Percentiles rank a stretch among this genome's conserved stretches.
Evolutionary conservation across 2,888 invertebrate species (phyloP).

Genomic region (Hemaris fuciformis): DNA sequence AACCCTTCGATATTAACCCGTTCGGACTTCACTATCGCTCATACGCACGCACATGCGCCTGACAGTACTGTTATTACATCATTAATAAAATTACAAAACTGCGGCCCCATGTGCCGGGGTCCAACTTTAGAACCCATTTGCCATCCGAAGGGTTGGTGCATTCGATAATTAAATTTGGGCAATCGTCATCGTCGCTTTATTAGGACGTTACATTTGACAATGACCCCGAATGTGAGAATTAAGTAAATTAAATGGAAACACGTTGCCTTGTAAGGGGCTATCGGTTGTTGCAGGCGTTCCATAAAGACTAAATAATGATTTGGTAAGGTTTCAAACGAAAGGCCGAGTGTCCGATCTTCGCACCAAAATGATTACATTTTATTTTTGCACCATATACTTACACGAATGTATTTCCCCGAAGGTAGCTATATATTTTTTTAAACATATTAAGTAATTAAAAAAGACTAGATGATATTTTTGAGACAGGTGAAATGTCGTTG

Average conservation of each 20-base stretch:
- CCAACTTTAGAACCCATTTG: conserved; percentile 65
- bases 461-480: too few relatives aligned
- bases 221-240: conserved; percentile 66
- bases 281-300: conserved; percentile 56
- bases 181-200: conserved; percentile 67
- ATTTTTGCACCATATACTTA: too few relatives aligned
- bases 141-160: conserved; percentile 52
- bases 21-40: conserved; percentile 78
- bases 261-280: conserved; percentile 55
- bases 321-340: too few relatives aligned
- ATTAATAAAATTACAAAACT: conserved; percentile 82
- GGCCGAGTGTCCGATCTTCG: too few relatives aligned
- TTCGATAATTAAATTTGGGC: conserved; percentile 76
- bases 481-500: too few relatives aligned
- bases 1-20: conserved; percentile 77
- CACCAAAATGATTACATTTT: too few relatives aligned
- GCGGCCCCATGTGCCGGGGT: conserved; percentile 66
- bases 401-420: too few relatives aligned
- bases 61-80: conserved; percentile 81
- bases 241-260: conserved; percentile 73
- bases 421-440: too few relatives aligned
- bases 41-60: conserved; percentile 77
- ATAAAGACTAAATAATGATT: not conserved
- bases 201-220: conserved; percentile 64
- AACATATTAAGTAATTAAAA: too few relatives aligned